phyloP scores from a whole-genome alignment of 1,140 invertebrate genomes.

The Acyrthosiphon pisum region DNA sequence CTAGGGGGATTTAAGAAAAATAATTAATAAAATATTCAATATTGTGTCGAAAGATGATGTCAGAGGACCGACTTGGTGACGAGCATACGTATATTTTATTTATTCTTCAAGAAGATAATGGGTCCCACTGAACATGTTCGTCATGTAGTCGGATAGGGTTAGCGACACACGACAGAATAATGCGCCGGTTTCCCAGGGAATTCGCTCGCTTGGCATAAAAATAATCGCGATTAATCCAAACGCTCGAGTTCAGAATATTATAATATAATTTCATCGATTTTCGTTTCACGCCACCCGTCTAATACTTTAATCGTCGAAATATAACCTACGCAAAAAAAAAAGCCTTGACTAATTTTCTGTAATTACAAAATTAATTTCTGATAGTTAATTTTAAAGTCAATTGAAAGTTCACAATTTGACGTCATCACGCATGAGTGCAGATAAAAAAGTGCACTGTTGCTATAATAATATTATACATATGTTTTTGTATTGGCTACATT shows the following conservation, averaged over 20 bases:
- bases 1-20: too few relatives aligned
- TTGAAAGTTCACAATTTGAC: neutral
- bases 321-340: neutral
- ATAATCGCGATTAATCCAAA: neutral
- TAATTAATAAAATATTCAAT: neutral
- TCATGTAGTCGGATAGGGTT: neutral
- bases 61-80: too few relatives aligned
- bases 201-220: neutral
- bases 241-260: neutral
- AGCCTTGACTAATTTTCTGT: neutral
- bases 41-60: neutral
- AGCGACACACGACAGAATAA: too few relatives aligned
- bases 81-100: too few relatives aligned
- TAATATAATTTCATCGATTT: neutral
- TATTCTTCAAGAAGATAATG: too few relatives aligned
- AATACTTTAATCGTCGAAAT: neutral
- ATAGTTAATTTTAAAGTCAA: neutral
- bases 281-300: neutral
- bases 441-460: constrained; percentile 6
- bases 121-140: too few relatives aligned
- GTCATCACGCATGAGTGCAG: neutral
- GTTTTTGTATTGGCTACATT: neutral
- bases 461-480: neutral
- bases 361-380: neutral
- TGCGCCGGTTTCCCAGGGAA: neutral